Percentiles rank a stretch among this genome's conserved stretches.
These are phyloP conservation scores for Gonioctena quinquepunctata DNA, from an alignment of 1,140 invertebrate genomes.

Conservation along the genomic window DNA sequence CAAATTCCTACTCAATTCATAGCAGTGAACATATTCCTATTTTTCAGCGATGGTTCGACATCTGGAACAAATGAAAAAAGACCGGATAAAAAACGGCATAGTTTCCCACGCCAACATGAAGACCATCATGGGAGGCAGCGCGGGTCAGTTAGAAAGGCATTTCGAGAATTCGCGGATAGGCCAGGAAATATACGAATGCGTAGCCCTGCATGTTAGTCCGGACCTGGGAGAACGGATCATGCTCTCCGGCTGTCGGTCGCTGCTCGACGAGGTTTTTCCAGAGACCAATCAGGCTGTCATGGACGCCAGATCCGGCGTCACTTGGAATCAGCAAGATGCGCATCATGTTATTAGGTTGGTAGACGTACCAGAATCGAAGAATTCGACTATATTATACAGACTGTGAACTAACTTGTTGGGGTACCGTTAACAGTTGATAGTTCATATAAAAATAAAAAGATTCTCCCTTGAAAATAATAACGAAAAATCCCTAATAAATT, in stretches of 20 bases:
- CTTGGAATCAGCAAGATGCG: slow-evolving; percentile 84
- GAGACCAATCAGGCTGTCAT: slow-evolving; percentile 84
- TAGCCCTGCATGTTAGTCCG: slow-evolving; percentile 85
- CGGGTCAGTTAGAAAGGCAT: slow-evolving; percentile 35
- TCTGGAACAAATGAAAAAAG: slow-evolving; percentile 76
- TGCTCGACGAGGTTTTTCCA: slow-evolving; percentile 85
- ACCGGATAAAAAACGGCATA: slow-evolving; percentile 66
- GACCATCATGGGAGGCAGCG: slow-evolving; percentile 37
- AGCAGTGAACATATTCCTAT: too few species aligned
- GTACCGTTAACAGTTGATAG: too few species aligned
- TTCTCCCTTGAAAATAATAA: too few species aligned
- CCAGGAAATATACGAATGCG: slow-evolving; percentile 72
- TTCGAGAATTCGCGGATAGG: slow-evolving; percentile 28
- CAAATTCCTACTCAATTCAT: too few species aligned
- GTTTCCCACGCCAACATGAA: slow-evolving; percentile 49
- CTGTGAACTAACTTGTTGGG: too few species aligned
- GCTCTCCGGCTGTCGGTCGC: slow-evolving; percentile 76
- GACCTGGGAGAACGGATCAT: slow-evolving; percentile 87
- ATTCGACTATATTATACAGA: too few species aligned
- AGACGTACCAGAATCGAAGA: not conserved
- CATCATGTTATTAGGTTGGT: slow-evolving; percentile 71
- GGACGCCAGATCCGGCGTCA: slow-evolving; percentile 77
- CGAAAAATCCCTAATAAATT: too few species aligned
- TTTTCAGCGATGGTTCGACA: slow-evolving; percentile 74
- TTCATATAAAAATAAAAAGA: too few species aligned